Conservation (phyloP, 2,113 vertebrate genomes). For the Rhizomys pruinosus region DNA sequence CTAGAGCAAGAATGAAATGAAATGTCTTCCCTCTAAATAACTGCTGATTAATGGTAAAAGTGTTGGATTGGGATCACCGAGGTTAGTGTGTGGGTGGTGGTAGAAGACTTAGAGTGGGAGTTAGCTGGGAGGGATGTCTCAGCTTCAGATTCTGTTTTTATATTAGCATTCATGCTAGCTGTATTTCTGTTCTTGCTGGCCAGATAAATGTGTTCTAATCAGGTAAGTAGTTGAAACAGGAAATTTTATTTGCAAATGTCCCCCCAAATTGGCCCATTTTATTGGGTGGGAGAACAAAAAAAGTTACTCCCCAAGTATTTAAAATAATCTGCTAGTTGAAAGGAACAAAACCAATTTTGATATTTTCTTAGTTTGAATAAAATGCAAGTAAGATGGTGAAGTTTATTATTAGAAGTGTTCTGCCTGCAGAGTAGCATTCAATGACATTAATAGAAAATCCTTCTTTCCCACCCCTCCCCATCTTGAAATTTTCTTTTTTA, state of each 20-base stretch:
- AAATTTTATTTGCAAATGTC: constrained; percentile 44
- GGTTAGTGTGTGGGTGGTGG: constrained; percentile 15
- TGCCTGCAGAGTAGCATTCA: constrained; percentile 71
- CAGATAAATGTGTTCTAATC: constrained; percentile 61
- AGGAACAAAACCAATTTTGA: constrained; percentile 67
- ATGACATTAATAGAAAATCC: constrained; percentile 71
- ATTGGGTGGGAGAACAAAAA: constrained; percentile 58
- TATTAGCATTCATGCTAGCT: constrained; percentile 59
- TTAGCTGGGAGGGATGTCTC: constrained; percentile 51
- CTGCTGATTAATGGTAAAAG: constrained; percentile 53
- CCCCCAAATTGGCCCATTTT: constrained; percentile 62
- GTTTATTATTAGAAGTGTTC: constrained; percentile 67
- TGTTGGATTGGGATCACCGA: neutral
- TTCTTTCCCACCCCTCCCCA: constrained; percentile 80
- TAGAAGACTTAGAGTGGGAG: neutral
- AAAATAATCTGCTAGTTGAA: constrained; percentile 58
- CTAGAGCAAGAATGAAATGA: constrained; percentile 77
- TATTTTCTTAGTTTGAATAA: constrained; percentile 77
- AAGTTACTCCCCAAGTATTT: neutral
- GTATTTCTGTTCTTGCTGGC: constrained; percentile 54
- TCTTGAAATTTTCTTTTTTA: constrained; percentile 80
- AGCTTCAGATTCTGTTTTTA: constrained; percentile 59
- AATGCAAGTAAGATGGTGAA: constrained; percentile 53
- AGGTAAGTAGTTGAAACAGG: constrained; percentile 87
- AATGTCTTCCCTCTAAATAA: constrained; percentile 72